Conservation (phyloP, 2,113 vertebrate genomes). For the Carlito syrichta region DNA sequence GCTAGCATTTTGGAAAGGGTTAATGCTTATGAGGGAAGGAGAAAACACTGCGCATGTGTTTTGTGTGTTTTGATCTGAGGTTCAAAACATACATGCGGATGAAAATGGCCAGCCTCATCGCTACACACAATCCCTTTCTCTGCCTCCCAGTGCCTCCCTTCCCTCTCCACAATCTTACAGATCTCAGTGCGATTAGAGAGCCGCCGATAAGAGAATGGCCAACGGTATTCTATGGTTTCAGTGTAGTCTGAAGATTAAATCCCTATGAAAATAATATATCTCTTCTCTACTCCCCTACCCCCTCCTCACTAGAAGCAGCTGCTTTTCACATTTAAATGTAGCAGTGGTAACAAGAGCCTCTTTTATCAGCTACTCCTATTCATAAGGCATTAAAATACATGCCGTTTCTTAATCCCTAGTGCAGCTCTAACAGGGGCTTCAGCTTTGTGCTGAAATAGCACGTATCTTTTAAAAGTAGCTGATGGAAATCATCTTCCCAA, state of each 20-base stretch:
- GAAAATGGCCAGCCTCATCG: slow-evolving; percentile 43
- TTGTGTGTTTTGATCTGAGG: slow-evolving; percentile 60
- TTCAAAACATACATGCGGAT: slow-evolving; percentile 71
- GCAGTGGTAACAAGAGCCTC: slow-evolving; percentile 70
- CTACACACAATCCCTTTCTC: neutral
- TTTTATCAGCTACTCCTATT: slow-evolving; percentile 80
- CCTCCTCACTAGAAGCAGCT: slow-evolving; percentile 70
- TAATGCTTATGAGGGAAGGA: neutral
- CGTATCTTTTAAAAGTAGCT: slow-evolving; percentile 74
- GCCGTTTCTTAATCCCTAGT: slow-evolving; percentile 74
- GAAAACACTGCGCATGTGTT: neutral
- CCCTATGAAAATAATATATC: slow-evolving; percentile 67
- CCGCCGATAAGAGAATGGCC: slow-evolving; percentile 57
- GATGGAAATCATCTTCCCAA: slow-evolving; percentile 77
- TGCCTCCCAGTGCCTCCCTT: neutral
- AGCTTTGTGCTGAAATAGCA: slow-evolving; percentile 77
- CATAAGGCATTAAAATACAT: slow-evolving; percentile 80
- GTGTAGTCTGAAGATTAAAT: slow-evolving; percentile 76
- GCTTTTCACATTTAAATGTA: slow-evolving; percentile 82
- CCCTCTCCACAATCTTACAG: slow-evolving; percentile 61
- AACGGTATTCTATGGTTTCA: slow-evolving; percentile 70
- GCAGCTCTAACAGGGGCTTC: slow-evolving; percentile 72
- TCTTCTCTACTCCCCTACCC: slow-evolving; percentile 44
- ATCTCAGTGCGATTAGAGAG: slow-evolving; percentile 73
- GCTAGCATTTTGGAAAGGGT: slow-evolving; percentile 37